Evolutionary conservation across 2,113 vertebrate species (phyloP), one percentile per base, ranked within the genome.

Genomic region (Cyanoramphus novaezelandiae): DNA sequence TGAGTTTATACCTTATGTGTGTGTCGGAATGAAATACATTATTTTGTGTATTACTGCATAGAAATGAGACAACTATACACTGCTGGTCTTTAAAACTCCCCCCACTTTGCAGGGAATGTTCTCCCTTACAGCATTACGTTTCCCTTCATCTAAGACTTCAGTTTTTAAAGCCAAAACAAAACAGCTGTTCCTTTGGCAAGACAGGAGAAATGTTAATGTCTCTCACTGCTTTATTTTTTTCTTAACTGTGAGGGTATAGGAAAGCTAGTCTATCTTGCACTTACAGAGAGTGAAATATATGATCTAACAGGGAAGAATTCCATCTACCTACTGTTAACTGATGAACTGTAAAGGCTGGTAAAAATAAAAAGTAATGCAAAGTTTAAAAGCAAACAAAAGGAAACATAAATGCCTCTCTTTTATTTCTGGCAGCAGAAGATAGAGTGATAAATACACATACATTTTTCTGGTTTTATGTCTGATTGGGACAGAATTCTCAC

Each of bases 161-260:
- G 4, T 67, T 90, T 90, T 86, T 88, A 85, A 82, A 91, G 63
- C 16, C 25, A 79, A 92, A 93, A 37, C 29, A 93, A 82, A 93
- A 67, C 33, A 62, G 44, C 43, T 46, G 23, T 28, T 88, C n/a
- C 31, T 79, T 62, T 3, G 2, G 47, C 27, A 85, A 82, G 47
- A 72, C 9, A 62, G 44, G 7, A 85, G 28, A 44, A 76, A 87
- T 60, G 31, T 55, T 28, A 74, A 65, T 12, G 47, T 65, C 20
- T 70, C 27, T 57, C 18, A 31, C 2, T 13, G 57, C 39, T 93
- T 88, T 74, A 12, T 24, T 75, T 87, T 86, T 89, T 77, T 52
- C 65, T 93, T 70, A 90, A 82, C 49, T 13, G 9, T 62, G 44
- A 78, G 5, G 6, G 13, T 65, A 19, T 37, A 72, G 19, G 19